Evolutionary conservation across 2,797 vertebrate species (phyloP).

Genomic region (Rhinella marina): DNA sequence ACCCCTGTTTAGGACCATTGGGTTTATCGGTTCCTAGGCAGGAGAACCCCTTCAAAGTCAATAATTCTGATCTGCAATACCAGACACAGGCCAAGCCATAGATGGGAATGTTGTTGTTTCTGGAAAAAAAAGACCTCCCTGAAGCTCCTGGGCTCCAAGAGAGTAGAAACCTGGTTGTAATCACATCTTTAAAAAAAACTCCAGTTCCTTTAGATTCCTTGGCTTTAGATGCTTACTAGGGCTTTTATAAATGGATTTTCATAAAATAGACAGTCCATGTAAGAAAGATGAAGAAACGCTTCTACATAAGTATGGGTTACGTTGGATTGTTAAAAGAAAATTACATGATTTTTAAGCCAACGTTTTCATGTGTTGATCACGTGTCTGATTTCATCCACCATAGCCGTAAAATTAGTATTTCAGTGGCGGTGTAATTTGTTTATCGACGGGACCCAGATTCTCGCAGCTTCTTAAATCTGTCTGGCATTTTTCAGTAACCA

Average conservation of each 20-base stretch:
- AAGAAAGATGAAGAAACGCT: background rate
- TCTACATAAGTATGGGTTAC: background rate
- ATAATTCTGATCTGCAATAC: too few species aligned
- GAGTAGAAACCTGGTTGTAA: too few species aligned
- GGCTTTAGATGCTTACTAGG: too few species aligned
- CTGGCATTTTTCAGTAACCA: slow-evolving; percentile 30
- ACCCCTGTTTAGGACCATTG: too few species aligned
- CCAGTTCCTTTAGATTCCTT: too few species aligned
- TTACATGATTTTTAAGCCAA: background rate
- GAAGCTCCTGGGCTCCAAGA: too few species aligned
- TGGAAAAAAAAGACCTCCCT: too few species aligned
- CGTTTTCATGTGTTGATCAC: background rate
- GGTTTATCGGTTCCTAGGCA: too few species aligned
- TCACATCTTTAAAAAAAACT: too few species aligned
- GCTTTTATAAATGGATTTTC: background rate
- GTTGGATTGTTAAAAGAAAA: background rate
- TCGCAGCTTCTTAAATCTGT: slow-evolving; percentile 1
- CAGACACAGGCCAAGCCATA: too few species aligned
- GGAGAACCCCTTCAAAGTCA: too few species aligned
- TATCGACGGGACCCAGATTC: background rate
- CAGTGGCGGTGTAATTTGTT: slow-evolving; percentile 2
- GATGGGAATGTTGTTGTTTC: too few species aligned
- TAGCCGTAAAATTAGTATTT: slow-evolving; percentile 1
- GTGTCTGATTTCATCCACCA: background rate
- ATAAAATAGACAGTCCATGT: background rate